Base-by-base conservation (phyloP, 2,113 vertebrate species). In the Urocitellus parryii region DNA sequence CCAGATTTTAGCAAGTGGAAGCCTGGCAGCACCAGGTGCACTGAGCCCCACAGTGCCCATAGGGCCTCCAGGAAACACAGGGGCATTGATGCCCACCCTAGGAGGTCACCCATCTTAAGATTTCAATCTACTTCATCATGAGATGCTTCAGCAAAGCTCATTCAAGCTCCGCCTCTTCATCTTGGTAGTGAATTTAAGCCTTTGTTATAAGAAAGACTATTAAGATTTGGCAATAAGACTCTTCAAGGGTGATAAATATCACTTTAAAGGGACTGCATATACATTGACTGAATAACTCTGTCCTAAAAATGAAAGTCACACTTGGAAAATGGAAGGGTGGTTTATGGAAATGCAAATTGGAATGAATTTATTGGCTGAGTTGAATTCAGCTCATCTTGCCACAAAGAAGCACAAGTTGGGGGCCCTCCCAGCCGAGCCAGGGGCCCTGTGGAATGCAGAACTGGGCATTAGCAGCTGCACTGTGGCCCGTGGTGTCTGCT, bases 281-380 rank as follows among this genome's bases (percentile, higher is more conserved):
- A 95, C 97, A 97, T 96, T 97, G 97, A 96, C 56, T 34, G 34
- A 97, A 84, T 90, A 97, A 84, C 68, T 98, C 95, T 53, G 27
- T 98, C 97, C 98, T 98, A 70, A 97, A 98, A 98, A 96, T 93
- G 97, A 98, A 98, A 98, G 98, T 98, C 97, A 98, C 89, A 97
- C 96, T 96, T 25, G 72, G 96, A 97, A 91, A 95, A 87, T 37
- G 58, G 88, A 97, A 97, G 94, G 96, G 89, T 94, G 94, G 97
- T 92, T 97, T 96, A 98, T 97, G 98, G 98, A 98, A 98, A 99
- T 98, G 97, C 96, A 98, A 98, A 98, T 98, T 42, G 92, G 58
- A 89, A 74, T 13, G n/a, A 94, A 72, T 98, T 98, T 97, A 98
- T 97, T 97, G 98, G 96, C 84, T 94, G 96, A 96, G 80, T 85